phyloP scores from a whole-genome alignment of 1,140 invertebrate species.

The Penaeus indicus region DNA sequence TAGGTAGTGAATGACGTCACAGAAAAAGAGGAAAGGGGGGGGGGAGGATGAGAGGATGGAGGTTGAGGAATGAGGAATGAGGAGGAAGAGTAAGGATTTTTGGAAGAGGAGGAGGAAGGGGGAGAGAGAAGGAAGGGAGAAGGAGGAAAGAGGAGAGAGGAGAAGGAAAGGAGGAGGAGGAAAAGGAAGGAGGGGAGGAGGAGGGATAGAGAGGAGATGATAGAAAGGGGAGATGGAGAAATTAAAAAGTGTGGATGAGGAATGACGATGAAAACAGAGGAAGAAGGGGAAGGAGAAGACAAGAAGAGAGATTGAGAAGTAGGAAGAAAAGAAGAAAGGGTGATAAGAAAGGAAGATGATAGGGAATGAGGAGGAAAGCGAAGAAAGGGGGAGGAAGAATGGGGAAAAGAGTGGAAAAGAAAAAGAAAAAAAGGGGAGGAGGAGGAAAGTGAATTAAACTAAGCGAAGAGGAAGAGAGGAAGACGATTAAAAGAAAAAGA shows the following conservation, averaged over 20 bases:
- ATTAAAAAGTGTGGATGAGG: too few relatives aligned
- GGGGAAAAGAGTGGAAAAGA: background rate
- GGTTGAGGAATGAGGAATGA: background rate
- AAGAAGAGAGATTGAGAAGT: background rate
- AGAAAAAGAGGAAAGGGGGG: background rate
- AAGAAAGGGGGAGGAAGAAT: background rate
- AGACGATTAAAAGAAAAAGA: too few relatives aligned
- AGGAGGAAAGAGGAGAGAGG: background rate
- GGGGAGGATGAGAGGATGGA: background rate
- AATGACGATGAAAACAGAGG: background rate
- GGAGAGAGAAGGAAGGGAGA: background rate
- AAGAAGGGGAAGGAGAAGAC: background rate
- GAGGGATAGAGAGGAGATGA: background rate
- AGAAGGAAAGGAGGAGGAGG: background rate
- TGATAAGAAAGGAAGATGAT: background rate
- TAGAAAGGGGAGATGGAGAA: background rate
- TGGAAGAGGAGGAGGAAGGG: too few relatives aligned
- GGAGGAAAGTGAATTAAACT: background rate
- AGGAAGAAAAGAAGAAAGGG: slow-evolving; percentile 5
- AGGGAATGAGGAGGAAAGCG: background rate
- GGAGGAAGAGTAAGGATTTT: background rate
- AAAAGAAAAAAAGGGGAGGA: background rate
- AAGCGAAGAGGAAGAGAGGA: slow-evolving; percentile 9
- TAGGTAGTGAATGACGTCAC: too few relatives aligned
- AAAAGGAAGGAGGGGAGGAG: background rate